Conservation (phyloP, 2,797 vertebrate species). For the Podarcis lilfordi region DNA sequence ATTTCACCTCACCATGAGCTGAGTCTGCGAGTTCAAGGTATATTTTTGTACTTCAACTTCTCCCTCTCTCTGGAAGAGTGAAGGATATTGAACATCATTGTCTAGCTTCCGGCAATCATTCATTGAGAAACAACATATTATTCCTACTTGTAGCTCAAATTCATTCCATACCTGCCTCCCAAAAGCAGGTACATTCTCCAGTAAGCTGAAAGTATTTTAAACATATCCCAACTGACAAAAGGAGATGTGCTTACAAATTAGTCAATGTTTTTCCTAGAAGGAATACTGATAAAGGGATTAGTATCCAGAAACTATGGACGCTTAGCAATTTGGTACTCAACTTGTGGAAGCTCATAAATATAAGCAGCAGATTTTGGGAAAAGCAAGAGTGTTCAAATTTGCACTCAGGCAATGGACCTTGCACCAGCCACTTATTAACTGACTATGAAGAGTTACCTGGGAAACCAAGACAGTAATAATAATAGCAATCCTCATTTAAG, state of each 20-base stretch:
- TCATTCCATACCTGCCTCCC: not conserved
- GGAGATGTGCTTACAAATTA: not conserved
- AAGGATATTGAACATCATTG: not conserved
- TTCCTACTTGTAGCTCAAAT: not conserved
- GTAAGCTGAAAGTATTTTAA: not conserved
- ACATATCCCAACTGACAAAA: not conserved
- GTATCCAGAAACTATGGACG: not conserved
- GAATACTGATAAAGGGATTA: not conserved
- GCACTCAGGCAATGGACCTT: not conserved
- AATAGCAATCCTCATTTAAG: slow-evolving; percentile 12
- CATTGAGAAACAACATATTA: not conserved
- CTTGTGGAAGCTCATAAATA: not conserved
- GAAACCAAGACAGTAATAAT: slow-evolving; percentile 1
- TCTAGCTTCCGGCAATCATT: not conserved
- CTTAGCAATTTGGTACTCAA: not conserved
- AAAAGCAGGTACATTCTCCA: not conserved
- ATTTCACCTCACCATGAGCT: slow-evolving; percentile 1
- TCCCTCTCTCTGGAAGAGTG: not conserved
- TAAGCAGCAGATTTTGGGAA: not conserved
- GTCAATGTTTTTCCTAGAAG: not conserved
- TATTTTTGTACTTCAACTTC: not conserved
- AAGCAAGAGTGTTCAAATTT: not conserved
- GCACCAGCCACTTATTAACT: not conserved
- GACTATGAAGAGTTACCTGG: slow-evolving; percentile 16
- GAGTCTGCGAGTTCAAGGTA: not conserved